A percentile compares a stretch with the other conserved stretches of the same genome.
Conservation (phyloP, 2,797 vertebrate genomes). For the Ptychobarbus kaznakovi region DNA sequence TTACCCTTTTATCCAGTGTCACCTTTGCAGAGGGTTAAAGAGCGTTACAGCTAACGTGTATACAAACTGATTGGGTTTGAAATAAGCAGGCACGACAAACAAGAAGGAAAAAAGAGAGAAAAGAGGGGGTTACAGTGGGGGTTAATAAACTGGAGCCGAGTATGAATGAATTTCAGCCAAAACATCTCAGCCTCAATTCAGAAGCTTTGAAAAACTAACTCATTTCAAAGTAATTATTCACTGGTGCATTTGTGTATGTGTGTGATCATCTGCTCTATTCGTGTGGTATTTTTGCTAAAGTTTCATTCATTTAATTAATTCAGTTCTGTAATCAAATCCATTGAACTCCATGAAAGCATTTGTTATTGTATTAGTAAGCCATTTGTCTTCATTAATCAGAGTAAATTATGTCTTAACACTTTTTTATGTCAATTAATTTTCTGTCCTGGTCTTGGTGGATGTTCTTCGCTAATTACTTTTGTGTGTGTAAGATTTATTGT, state of each 20-base stretch:
- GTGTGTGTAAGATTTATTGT: not conserved
- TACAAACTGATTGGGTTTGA: conserved; percentile 39
- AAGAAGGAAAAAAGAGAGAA: not conserved
- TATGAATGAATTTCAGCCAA: not conserved
- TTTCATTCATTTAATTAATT: not conserved
- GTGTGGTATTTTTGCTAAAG: not conserved
- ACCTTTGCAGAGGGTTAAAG: conserved; percentile 45
- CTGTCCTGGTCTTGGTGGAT: not conserved
- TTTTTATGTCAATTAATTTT: conserved; percentile 27
- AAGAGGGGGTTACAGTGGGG: not conserved
- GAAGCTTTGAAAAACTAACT: conserved; percentile 8
- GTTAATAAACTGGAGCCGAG: conserved; percentile 2
- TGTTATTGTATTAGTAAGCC: conserved; percentile 21
- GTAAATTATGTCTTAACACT: conserved; percentile 31
- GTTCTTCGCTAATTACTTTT: conserved; percentile 9
- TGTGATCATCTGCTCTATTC: not conserved
- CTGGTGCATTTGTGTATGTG: not conserved
- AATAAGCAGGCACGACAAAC: conserved; percentile 1
- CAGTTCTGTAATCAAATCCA: not conserved
- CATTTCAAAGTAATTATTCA: not conserved
- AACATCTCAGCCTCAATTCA: not conserved
- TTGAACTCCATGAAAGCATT: conserved; percentile 1
- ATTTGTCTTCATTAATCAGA: conserved; percentile 41
- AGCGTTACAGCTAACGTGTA: conserved; percentile 13
- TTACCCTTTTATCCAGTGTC: conserved; percentile 11